These are phyloP conservation scores for Drosophila recens DNA, from an alignment of 2,888 invertebrate species.

Conservation along the genomic window DNA sequence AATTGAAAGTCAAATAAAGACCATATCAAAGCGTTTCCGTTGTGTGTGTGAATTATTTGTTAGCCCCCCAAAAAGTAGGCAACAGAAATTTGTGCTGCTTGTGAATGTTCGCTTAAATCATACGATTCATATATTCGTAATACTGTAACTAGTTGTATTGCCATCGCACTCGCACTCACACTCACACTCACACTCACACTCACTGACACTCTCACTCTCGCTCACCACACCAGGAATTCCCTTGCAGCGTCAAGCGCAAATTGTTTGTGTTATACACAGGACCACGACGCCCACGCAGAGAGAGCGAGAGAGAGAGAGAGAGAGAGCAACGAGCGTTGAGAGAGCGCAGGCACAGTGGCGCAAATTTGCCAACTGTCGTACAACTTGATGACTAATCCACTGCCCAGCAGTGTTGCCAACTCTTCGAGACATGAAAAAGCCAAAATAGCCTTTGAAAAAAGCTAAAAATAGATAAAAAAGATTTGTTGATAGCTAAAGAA, in stretches of 20 bases:
- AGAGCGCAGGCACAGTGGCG: conserved; percentile 42
- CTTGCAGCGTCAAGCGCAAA: conserved; percentile 62
- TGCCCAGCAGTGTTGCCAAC: conserved; percentile 11
- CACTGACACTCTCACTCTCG: not conserved
- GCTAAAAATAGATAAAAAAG: no score
- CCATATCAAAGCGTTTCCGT: conserved; percentile 25
- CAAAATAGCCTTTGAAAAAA: no score
- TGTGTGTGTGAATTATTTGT: conserved; percentile 22
- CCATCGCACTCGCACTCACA: conserved; percentile 25
- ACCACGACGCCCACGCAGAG: conserved; percentile 28
- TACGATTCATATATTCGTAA: conserved; percentile 17
- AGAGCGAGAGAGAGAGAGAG: not conserved
- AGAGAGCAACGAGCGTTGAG: conserved; percentile 11
- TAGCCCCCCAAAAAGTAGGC: conserved; percentile 41
- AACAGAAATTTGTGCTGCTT: conserved; percentile 38
- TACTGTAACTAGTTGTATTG: conserved; percentile 31
- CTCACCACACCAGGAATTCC: conserved; percentile 54
- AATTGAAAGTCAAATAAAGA: not conserved
- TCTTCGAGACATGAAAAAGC: no score
- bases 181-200: not conserved
- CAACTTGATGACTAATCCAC: conserved; percentile 26
- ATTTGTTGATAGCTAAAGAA: no score
- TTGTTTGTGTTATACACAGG: conserved; percentile 76
- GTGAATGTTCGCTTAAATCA: conserved; percentile 8
- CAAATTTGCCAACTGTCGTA: not conserved